Percentiles rank a stretch among this genome's conserved stretches.
phyloP scores from a whole-genome alignment of 2,888 invertebrate species.

The Lasioglossum calceatum region DNA sequence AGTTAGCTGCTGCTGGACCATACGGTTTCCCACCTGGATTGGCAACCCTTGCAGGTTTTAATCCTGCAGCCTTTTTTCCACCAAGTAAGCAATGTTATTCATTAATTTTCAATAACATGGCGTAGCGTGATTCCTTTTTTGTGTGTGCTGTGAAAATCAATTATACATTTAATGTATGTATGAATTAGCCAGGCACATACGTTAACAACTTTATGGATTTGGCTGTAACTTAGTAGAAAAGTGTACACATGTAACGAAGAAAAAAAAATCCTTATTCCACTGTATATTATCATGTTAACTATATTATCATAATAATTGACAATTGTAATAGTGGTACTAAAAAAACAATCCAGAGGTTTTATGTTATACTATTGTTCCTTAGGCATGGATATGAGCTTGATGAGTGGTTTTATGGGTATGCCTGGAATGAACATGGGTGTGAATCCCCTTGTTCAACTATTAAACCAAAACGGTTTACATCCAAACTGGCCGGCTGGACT shows the following conservation, averaged over 20 bases:
- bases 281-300: background rate
- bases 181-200: constrained; percentile 44
- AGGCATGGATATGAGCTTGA: constrained; percentile 83
- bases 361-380: constrained; percentile 52
- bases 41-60: constrained; percentile 85
- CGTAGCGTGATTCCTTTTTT: background rate
- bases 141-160: background rate
- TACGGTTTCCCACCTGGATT: constrained; percentile 80
- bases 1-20: constrained; percentile 72
- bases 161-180: constrained; percentile 56
- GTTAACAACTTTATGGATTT: constrained; percentile 1
- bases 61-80: constrained; percentile 92
- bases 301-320: background rate
- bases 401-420: constrained; percentile 83
- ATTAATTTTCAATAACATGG: background rate
- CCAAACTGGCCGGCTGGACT: constrained; percentile 82
- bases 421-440: constrained; percentile 83
- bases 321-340: background rate
- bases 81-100: constrained; percentile 88
- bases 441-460: constrained; percentile 83
- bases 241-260: background rate
- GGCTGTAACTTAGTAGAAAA: background rate
- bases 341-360: background rate
- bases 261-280: constrained; percentile 3
- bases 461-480: constrained; percentile 82